A percentile compares a stretch with the other conserved stretches of the same genome.
Conservation (phyloP, 2,888 invertebrate genomes). For the Melanchra persicariae region DNA sequence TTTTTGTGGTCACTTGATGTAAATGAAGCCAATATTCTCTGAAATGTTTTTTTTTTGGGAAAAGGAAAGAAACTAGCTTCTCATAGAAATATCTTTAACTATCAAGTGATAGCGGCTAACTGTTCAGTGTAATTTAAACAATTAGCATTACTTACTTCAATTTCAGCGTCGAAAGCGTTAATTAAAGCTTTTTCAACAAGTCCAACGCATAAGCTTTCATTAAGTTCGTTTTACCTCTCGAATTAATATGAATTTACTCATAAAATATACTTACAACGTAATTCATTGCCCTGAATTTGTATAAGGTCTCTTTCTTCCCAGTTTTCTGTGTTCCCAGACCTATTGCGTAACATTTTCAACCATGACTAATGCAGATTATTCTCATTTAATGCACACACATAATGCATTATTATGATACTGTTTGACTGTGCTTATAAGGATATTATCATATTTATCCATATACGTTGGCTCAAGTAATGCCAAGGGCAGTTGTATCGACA, state of each 20-base stretch:
- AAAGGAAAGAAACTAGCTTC: neutral
- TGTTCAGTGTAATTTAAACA: neutral
- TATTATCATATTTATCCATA: constrained; percentile 50
- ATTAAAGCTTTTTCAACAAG: neutral
- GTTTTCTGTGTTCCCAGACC: neutral
- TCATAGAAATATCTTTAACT: neutral
- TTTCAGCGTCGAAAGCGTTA: neutral
- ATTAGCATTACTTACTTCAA: neutral
- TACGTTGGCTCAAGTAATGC: constrained; percentile 78
- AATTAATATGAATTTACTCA: neutral
- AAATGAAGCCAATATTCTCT: neutral
- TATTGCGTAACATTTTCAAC: constrained; percentile 24
- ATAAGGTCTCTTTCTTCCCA: neutral
- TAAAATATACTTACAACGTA: neutral
- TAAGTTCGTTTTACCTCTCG: neutral
- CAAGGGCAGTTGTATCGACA: constrained; percentile 81
- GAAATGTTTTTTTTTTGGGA: neutral
- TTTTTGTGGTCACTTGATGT: neutral
- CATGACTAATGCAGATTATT: constrained; percentile 17
- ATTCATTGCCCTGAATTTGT: neutral
- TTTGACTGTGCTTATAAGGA: constrained; percentile 21
- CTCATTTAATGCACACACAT: neutral
- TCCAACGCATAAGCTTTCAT: too few relatives aligned
- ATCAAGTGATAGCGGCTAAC: neutral
- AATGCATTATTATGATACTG: constrained; percentile 13